phyloP scores from a whole-genome alignment of 2,797 vertebrate species.

The Phyllotis vaccarum region DNA sequence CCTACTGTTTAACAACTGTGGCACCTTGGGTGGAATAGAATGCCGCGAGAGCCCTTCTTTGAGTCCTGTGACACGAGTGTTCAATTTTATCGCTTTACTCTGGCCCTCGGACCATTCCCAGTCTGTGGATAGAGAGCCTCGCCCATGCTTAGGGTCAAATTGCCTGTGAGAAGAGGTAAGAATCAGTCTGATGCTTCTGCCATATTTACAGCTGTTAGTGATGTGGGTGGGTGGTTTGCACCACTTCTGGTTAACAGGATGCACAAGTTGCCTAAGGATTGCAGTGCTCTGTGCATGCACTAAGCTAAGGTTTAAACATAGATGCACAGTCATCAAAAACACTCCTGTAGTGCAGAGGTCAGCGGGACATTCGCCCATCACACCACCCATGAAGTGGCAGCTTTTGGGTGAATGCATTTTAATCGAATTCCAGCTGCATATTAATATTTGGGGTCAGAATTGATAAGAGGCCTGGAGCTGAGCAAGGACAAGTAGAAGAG shows the following conservation, averaged over 20 bases:
- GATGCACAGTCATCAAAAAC: conserved; percentile 17
- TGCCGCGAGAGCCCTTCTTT: conserved; percentile 80
- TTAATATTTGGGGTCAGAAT: conserved; percentile 8
- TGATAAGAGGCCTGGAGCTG: neutral
- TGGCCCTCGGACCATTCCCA: conserved; percentile 74
- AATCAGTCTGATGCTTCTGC: conserved; percentile 32
- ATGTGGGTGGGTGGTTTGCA: conserved; percentile 51
- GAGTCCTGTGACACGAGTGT: conserved; percentile 81
- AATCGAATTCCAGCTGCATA: conserved; percentile 51
- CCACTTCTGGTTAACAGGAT: conserved; percentile 68
- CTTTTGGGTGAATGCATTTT: conserved; percentile 29
- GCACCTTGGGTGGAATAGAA: conserved; percentile 82
- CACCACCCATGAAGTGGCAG: neutral
- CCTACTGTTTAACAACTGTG: conserved; percentile 86
- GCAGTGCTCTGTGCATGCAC: neutral
- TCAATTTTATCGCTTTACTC: conserved; percentile 85
- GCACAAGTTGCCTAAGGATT: conserved; percentile 8
- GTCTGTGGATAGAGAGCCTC: conserved; percentile 66
- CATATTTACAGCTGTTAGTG: conserved; percentile 54
- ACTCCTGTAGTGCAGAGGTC: neutral
- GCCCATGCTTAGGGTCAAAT: conserved; percentile 73
- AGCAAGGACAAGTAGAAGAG: neutral
- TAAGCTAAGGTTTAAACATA: neutral
- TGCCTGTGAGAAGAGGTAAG: conserved; percentile 47
- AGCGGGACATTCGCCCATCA: neutral